Base-by-base conservation (phyloP, 2,113 vertebrate genomes). In the Actenoides lindsayi region DNA sequence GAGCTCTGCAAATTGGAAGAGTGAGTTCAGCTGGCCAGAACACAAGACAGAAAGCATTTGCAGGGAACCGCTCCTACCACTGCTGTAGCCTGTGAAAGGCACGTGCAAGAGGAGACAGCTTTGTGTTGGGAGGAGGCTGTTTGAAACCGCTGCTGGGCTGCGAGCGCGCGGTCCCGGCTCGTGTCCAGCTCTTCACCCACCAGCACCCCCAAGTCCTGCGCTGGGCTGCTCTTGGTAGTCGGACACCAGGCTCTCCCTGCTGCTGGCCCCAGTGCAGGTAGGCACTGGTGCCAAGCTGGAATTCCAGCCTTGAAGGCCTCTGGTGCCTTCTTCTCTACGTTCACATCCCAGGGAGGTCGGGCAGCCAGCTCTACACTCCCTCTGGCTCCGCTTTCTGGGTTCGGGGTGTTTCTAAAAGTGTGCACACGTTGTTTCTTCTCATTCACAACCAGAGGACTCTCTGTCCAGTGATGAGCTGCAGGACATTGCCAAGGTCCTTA, bases 21-120 rank as follows among this genome's bases (percentile, higher is more conserved):
- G 50, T 1, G 10, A 60, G 41, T 53, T 87, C 17, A 4, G 28
- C 44, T 50, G 88, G 48, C 39, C 39, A 31, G 56, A 42, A 44
- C 11, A 14, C n/a, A 35, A 7, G 80, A 46, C 60, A n/a, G 46
- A 9, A 35, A 69, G 48, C 11, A 4, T n/a, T 59, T 50, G 82
- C 42, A n/a, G 30, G 39, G 54, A 42, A 14, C 67, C 31, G 35
- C 19, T 75, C 46, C 77, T 46, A 5, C 46, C 51, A 2, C 73
- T 48, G 31, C 41, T 57, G 13, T 8, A 50, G 71, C 44, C 46
- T 54, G 5, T 3, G 46, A 48, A 31, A 33, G 64, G 13, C 37
- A 4, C 16, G 0, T 3, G 18, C 12, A 6, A 4, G 2, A 25
- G 82, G 42, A 71, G 69, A 8, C 8, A 20, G 2, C 1, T 4